These are phyloP conservation scores for Acrocyrtus sp. DNA, from an alignment of 2,888 invertebrate genomes.

Conservation along the genomic window DNA sequence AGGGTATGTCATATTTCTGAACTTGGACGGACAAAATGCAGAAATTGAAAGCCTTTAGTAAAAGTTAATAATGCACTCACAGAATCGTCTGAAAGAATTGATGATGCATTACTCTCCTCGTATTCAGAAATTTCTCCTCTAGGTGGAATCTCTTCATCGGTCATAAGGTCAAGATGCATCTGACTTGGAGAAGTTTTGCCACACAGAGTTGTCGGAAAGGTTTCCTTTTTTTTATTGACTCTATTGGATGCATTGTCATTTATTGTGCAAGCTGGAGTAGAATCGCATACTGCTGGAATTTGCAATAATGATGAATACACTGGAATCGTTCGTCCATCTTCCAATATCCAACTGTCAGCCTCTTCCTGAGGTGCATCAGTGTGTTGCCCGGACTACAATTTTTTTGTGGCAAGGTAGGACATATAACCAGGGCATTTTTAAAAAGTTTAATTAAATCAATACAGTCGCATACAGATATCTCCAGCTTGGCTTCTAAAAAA, in stretches of 20 bases:
- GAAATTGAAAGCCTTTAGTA: too few species aligned
- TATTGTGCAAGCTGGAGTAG: slow-evolving; percentile 33
- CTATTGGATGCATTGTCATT: slow-evolving; percentile 24
- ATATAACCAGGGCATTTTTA: background rate
- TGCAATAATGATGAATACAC: slow-evolving; percentile 53
- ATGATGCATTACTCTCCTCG: slow-evolving; percentile 68
- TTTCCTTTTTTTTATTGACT: background rate
- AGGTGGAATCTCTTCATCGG: slow-evolving; percentile 89
- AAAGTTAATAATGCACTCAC: slow-evolving; percentile 40
- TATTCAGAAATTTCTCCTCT: slow-evolving; percentile 87
- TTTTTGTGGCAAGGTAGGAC: background rate
- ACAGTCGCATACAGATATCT: background rate
- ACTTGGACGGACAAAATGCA: slow-evolving; percentile 1
- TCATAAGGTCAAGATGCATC: slow-evolving; percentile 72
- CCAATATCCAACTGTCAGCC: slow-evolving; percentile 47
- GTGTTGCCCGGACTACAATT: slow-evolving; percentile 18
- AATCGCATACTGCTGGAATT: slow-evolving; percentile 29
- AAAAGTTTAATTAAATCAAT: background rate
- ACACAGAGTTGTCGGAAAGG: slow-evolving; percentile 15
- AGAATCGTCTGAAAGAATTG: slow-evolving; percentile 58
- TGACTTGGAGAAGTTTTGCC: slow-evolving; percentile 24
- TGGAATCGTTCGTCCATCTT: slow-evolving; percentile 54
- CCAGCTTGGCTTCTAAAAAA: too few species aligned
- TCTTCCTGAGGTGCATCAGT: slow-evolving; percentile 38
- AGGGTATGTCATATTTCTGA: too few species aligned